phyloP scores from a whole-genome alignment of 2,888 invertebrate species.

The Lasioglossum vierecki region DNA sequence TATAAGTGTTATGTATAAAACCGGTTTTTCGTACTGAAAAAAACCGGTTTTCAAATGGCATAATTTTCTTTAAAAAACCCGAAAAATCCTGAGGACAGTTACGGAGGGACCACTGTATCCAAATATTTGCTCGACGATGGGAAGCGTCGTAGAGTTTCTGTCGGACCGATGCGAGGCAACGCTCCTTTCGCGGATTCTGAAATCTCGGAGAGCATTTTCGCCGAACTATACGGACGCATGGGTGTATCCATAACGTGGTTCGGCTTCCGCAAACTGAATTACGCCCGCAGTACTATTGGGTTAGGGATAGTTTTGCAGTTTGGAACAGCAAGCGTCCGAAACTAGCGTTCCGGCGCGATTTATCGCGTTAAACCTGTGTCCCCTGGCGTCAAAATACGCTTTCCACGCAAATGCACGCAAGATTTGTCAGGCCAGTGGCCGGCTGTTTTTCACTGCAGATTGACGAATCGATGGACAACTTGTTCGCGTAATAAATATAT shows the following conservation, averaged over 20 bases:
- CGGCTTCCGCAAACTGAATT: slow-evolving; percentile 61
- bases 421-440: not conserved
- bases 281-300: slow-evolving; percentile 23
- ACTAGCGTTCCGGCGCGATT: slow-evolving; percentile 50
- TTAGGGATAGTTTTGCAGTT: slow-evolving; percentile 54
- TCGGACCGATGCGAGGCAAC: not conserved
- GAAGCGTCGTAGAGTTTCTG: not conserved
- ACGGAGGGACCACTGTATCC: too few relatives aligned
- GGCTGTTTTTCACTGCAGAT: slow-evolving; percentile 41
- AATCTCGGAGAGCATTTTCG: slow-evolving; percentile 20
- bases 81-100: too few relatives aligned
- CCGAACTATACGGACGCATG: not conserved
- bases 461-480: slow-evolving; percentile 49
- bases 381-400: slow-evolving; percentile 34
- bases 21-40: too few relatives aligned
- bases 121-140: not conserved
- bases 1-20: too few relatives aligned
- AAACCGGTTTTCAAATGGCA: too few relatives aligned
- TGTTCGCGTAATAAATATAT: slow-evolving; percentile 53
- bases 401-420: slow-evolving; percentile 12
- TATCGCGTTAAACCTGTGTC: slow-evolving; percentile 53
- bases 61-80: too few relatives aligned
- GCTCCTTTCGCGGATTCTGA: not conserved
- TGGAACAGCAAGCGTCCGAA: slow-evolving; percentile 16
- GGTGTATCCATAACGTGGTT: slow-evolving; percentile 23